Evolutionary conservation across 2,113 vertebrate species (phyloP).

Genomic region (Podilymbus podiceps): DNA sequence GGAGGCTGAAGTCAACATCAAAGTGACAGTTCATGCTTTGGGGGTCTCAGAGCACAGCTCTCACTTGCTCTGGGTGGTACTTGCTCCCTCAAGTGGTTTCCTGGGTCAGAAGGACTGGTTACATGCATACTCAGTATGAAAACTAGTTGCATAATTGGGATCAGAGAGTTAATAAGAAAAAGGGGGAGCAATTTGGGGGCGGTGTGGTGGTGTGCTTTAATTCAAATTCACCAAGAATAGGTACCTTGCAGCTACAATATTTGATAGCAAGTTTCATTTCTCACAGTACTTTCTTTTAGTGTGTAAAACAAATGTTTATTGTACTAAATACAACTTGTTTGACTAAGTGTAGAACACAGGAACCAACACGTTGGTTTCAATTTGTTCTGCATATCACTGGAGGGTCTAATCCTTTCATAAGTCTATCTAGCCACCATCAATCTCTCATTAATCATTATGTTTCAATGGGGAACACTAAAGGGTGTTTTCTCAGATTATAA

Average conservation of each 20-base stretch:
- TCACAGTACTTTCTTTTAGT: not conserved
- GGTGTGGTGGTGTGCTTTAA: not conserved
- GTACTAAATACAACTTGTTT: slow-evolving; percentile 47
- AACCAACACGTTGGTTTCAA: slow-evolving; percentile 44
- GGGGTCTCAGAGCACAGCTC: not conserved
- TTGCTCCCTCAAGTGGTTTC: not conserved
- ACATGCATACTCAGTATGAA: not conserved
- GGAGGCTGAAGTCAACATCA: not conserved
- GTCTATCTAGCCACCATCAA: slow-evolving; percentile 33
- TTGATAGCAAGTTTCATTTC: slow-evolving; percentile 9
- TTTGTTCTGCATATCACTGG: slow-evolving; percentile 55
- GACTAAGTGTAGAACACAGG: slow-evolving; percentile 43
- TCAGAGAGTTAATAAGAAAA: not conserved
- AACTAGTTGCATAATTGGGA: not conserved
- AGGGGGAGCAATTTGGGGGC: not conserved
- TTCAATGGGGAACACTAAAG: slow-evolving; percentile 56
- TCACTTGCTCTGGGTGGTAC: not conserved
- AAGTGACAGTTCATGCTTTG: not conserved
- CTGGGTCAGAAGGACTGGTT: not conserved
- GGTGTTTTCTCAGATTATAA: slow-evolving; percentile 60
- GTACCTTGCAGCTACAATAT: not conserved
- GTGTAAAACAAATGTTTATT: slow-evolving; percentile 44
- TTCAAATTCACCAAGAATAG: not conserved
- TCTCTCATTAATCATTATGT: slow-evolving; percentile 58
- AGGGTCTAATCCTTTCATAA: slow-evolving; percentile 52